Evolutionary conservation across 1,140 invertebrate genomes (phyloP).

Genomic region (Bradysia coprophila): DNA sequence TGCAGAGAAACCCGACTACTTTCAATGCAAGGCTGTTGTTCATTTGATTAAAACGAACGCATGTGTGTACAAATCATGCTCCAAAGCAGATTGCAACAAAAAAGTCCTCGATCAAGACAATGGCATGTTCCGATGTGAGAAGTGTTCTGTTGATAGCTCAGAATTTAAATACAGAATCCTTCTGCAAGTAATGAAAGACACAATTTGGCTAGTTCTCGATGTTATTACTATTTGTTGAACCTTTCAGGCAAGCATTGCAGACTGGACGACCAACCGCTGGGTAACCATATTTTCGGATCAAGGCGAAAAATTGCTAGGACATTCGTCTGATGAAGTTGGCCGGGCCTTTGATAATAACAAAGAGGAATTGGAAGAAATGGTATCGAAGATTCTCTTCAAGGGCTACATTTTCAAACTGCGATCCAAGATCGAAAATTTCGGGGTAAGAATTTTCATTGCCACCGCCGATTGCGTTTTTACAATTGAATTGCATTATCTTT

Average conservation of each 20-base stretch:
- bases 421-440: conserved; percentile 77
- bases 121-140: conserved; percentile 83
- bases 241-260: conserved; percentile 53
- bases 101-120: conserved; percentile 80
- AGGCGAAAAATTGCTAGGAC: conserved; percentile 61
- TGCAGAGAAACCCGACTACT: conserved; percentile 63
- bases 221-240: conserved; percentile 20
- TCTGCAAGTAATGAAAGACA: conserved; percentile 40
- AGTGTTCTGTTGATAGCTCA: conserved; percentile 69
- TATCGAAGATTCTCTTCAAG: conserved; percentile 58
- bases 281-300: conserved; percentile 77
- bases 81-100: conserved; percentile 73
- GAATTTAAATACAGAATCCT: conserved; percentile 78
- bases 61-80: conserved; percentile 78
- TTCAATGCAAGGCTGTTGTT: conserved; percentile 46
- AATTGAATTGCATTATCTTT: background rate
- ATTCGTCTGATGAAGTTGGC: conserved; percentile 61
- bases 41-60: conserved; percentile 41
- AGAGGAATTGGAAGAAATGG: conserved; percentile 35
- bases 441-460: too few species aligned
- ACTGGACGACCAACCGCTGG: conserved; percentile 67
- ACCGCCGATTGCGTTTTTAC: background rate
- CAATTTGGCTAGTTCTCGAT: conserved; percentile 15
- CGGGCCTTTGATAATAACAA: conserved; percentile 40
- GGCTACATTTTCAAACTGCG: conserved; percentile 64